Evolutionary conservation across 2,888 invertebrate species (phyloP).

Genomic region (Ormia ochracea): DNA sequence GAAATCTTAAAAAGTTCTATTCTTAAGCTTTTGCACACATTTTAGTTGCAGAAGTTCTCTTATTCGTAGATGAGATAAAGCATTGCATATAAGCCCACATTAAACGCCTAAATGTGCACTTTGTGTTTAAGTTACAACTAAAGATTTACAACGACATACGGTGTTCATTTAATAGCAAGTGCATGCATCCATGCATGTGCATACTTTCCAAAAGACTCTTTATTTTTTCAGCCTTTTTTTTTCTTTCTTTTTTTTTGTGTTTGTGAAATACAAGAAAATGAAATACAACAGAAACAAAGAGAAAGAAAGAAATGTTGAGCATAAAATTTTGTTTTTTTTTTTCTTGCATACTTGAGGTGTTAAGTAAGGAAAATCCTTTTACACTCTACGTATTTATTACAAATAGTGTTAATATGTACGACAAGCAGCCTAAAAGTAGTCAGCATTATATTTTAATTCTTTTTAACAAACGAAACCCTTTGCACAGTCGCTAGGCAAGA

Average conservation of each 20-base stretch:
- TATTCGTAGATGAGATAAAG: neutral
- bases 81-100: neutral
- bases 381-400: constrained; percentile 54
- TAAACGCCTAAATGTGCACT: constrained; percentile 42
- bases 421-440: constrained; percentile 56
- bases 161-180: constrained; percentile 25
- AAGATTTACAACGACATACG: constrained; percentile 1
- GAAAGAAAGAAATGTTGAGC: constrained; percentile 44
- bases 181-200: constrained; percentile 6
- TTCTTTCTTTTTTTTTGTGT: constrained; percentile 2
- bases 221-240: neutral
- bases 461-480: constrained; percentile 21
- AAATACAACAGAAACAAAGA: neutral
- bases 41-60: neutral
- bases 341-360: constrained; percentile 58
- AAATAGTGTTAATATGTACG: constrained; percentile 60
- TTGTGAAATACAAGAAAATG: neutral
- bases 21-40: neutral
- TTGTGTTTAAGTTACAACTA: constrained; percentile 17
- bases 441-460: constrained; percentile 15
- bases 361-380: constrained; percentile 57
- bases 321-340: constrained; percentile 50
- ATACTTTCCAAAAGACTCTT: neutral
- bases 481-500: neutral
- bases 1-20: neutral